Base-by-base conservation (phyloP, 2,888 invertebrate genomes). In the Rhamnusium bicolor region DNA sequence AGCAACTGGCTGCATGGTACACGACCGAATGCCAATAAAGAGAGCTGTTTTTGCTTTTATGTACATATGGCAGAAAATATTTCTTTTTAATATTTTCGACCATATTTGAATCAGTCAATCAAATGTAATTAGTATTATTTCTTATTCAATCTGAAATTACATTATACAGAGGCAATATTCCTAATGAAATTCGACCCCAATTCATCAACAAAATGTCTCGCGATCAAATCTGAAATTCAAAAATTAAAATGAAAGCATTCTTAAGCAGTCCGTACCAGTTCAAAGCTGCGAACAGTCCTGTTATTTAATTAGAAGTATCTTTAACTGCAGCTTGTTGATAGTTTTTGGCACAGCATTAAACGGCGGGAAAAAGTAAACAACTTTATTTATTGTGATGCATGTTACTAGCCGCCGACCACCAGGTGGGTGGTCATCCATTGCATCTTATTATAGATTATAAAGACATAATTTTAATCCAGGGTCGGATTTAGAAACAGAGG, bases 381-480 rank as follows among this genome's bases (percentile, higher is more conserved):
- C 19, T 51, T 32, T 51, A 73, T 73, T 69, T 73, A 73, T 69
- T 51, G 60, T 65, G 21, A 63, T 69, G 62, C 60, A 73, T 65
- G 61, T 72, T 69, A 69, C 19, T 60, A 63, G 65, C 58, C 32
- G 53, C 32, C 40, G 51, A 56, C 63, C 65, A 68, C 69, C 72
- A 65, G 69, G 69, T 67, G 72, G 69, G 66, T 60, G 66, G 58
- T 49, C 19, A 19, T 46, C 61, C 46, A 46, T 61, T 61, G 61
- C 46, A 46, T 61, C 61, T 61, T 61, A 61, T 32, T 61, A 46
- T 61, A 61, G 61, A 61, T 46, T 46, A 61, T 46, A 46, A 40
- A 40, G 46, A 40, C 40, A 40, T 12, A 61, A 19, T 46, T 46
- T n/a, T 16, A n/a, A 0, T 19, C 5, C 61, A 61, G 61, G 46